Evolutionary conservation across 2,888 invertebrate species (phyloP), one percentile per base, ranked within the genome.

Genomic region (Polydrusus tereticollis): DNA sequence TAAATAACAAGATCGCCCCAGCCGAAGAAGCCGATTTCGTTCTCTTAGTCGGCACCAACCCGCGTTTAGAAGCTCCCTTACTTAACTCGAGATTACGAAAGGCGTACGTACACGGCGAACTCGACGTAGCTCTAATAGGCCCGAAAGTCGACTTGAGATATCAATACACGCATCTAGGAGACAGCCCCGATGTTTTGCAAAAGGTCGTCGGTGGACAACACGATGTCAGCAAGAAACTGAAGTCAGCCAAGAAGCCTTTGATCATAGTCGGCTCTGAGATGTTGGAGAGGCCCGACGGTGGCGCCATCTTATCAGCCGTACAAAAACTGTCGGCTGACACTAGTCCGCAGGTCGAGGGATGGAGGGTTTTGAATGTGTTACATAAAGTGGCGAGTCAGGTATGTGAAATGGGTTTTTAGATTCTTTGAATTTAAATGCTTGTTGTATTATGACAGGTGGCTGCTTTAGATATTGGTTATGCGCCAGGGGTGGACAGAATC

Each of bases 61-160:
- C 98, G 0, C 91, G 99, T 62, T 97, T 94, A 85, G 99, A 99
- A 87, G 99, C 99, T 43, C 98, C 99, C 0, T 87, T 99, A 29
- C 88, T 99, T 71, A 99, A 99, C 86, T 94, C 99, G 0, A 91
- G 99, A 80, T 91, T 99, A 76, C 91, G 99, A 72, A 99, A 99
- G 86, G 92, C 94, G 71, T 99, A 94, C 87, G 88, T 99, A n/a
- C 96, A 98, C 83, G 96, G 95, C 84, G 98, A 99, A 83, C 89
- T 94, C 16, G 89, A 92, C 74, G 87, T 85, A 47, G 98, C 94
- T 0, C 86, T 96, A 38, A 90, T 99, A 79, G 99, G 99, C 8
- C 93, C 97, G 0, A 88, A 94, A 82, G 91, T 99, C 6, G 97
- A 99, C 86, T 88, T 99, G 68, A 95, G 95, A 0, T 99, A 99